phyloP scores from a whole-genome alignment of 2,888 invertebrate species.

The Chrysodeixis includens region DNA sequence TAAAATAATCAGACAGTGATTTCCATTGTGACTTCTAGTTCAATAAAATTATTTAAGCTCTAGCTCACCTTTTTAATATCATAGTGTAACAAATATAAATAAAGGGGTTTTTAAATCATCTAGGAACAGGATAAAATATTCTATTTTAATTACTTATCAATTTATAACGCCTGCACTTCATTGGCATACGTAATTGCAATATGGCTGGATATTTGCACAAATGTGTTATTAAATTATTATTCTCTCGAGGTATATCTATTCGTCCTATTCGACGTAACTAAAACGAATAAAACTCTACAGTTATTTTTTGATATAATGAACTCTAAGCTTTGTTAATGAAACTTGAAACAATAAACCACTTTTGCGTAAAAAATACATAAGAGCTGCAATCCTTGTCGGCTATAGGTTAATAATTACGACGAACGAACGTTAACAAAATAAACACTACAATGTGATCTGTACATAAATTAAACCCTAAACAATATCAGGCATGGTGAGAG shows the following conservation, averaged over 20 bases:
- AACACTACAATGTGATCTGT: too few species aligned
- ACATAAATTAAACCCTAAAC: conserved; percentile 10
- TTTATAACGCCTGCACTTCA: neutral
- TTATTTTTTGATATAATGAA: too few species aligned
- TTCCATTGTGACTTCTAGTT: neutral
- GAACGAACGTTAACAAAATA: too few species aligned
- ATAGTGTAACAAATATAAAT: neutral
- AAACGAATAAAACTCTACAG: too few species aligned
- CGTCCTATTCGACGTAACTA: too few species aligned
- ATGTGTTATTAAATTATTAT: neutral
- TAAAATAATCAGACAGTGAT: neutral
- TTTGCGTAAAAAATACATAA: too few species aligned
- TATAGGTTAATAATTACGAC: too few species aligned
- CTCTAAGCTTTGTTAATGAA: too few species aligned
- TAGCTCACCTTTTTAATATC: neutral
- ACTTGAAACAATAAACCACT: too few species aligned
- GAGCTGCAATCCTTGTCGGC: too few species aligned
- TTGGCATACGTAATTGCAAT: neutral
- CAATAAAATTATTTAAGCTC: too few species aligned
- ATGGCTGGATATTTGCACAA: neutral
- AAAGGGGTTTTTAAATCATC: neutral
- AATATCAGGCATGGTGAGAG: conserved; percentile 31
- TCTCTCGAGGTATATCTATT: neutral
- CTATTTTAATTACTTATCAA: neutral
- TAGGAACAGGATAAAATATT: neutral